Evolutionary conservation across 2,797 vertebrate genomes (phyloP).

Genomic region (Pangasius krempfi): DNA sequence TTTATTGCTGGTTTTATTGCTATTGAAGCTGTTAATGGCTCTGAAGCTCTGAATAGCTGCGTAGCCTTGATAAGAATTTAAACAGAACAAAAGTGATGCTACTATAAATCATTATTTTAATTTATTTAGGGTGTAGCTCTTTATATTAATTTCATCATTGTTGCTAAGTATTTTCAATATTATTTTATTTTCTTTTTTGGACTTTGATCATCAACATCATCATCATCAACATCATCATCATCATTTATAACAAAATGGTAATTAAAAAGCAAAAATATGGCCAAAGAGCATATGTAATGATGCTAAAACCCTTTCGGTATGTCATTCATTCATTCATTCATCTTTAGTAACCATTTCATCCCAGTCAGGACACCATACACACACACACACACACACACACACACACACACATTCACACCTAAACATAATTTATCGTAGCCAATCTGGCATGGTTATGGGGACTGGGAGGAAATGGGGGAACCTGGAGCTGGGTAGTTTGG

Average conservation of each 20-base stretch:
- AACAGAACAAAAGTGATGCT: neutral
- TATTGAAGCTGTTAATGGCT: no score
- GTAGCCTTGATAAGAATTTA: neutral
- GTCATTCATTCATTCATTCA: neutral
- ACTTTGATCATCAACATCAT: neutral
- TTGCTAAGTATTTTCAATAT: neutral
- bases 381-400: constrained; percentile 7
- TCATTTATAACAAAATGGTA: neutral
- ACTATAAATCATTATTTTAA: neutral
- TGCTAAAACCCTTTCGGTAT: neutral
- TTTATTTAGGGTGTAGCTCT: neutral
- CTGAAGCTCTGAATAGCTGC: neutral
- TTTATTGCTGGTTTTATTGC: constrained; percentile 10
- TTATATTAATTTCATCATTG: neutral
- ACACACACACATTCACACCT: neutral
- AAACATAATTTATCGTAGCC: neutral
- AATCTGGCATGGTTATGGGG: no score
- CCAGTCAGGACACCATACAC: neutral
- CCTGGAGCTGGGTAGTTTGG: neutral
- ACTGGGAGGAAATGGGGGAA: no score
- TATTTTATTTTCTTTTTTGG: neutral
- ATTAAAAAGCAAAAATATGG: neutral
- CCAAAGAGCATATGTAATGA: neutral
- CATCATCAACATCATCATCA: neutral
- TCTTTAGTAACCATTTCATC: neutral